Base-by-base conservation (phyloP, 2,888 invertebrate species). In the Xestia c-nigrum region DNA sequence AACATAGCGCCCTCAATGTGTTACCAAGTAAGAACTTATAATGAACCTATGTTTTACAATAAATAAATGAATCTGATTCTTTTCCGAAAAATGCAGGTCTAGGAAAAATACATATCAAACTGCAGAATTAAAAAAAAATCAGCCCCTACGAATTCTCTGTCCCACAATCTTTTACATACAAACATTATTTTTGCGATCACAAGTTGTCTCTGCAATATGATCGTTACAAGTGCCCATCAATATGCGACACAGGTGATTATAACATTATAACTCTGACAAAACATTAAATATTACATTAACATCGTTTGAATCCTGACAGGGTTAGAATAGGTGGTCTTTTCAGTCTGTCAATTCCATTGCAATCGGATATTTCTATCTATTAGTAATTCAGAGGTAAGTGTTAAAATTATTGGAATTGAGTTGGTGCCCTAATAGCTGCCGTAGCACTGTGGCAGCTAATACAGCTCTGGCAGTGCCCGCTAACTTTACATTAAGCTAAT, bases 121-220 rank as follows among this genome's bases (percentile, higher is more conserved):
- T 1, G 46, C 46, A 46, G 12, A 12, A 46, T 46, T 12, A 12
- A 46, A 46, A 21, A 52, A 70, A 55, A 19, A 46, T 7, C 19
- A 0, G 3, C 14, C 73, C 10, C 84, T 16, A 80, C 12, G 7
- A 9, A 24, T 10, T n/a, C 9, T 5, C 21, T 83, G 72, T 83
- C 38, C 70, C 24, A 31, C 24, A 72, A 84, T 64, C 24, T 85
- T 70, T 64, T 2, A 55, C 74, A 52, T 67, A 57, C 72, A 59
- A 46, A 85, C 85, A 55, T 64, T 68, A 84, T 84, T 85, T 84
- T 84, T 67, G 85, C 85, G 85, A 84, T 78, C 57, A 68, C 72
- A 77, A 43, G 38, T 67, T 73, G 83, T 84, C 72, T 73, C 59
- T 77, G 72, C 68, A 70, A 67, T 84, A 74, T 77, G 59, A 79